Conservation (phyloP, 2,113 vertebrate species). For the Equus quagga region DNA sequence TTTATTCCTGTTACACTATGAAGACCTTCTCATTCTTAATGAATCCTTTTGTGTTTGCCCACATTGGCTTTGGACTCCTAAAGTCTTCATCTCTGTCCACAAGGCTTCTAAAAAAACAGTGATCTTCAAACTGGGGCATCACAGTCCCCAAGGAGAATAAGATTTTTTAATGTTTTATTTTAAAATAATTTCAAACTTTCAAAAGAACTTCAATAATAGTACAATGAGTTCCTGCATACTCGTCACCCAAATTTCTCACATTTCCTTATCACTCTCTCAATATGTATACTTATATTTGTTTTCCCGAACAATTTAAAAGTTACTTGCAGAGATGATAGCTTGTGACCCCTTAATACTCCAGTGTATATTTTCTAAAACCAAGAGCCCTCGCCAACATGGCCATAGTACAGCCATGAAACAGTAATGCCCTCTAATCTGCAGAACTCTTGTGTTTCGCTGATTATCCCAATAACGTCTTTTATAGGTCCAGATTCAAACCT, state of each 20-base stretch:
- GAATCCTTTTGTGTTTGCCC: neutral
- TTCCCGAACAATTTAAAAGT: neutral
- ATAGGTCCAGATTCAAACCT: neutral
- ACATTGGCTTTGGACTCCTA: neutral
- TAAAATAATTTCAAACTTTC: conserved; percentile 20
- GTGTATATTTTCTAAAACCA: neutral
- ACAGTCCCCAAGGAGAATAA: neutral
- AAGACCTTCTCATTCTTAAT: neutral
- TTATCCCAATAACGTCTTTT: neutral
- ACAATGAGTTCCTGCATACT: neutral
- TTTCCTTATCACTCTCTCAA: neutral
- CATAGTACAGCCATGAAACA: neutral
- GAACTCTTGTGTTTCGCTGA: neutral
- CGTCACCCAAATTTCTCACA: neutral
- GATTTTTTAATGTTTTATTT: conserved; percentile 39
- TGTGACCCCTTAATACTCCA: neutral
- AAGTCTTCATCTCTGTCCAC: neutral
- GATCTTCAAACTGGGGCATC: neutral
- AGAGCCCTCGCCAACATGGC: neutral
- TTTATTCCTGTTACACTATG: neutral
- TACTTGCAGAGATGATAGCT: neutral
- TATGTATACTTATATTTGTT: neutral
- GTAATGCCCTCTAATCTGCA: neutral
- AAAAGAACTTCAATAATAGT: neutral
- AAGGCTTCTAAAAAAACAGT: neutral